These are phyloP conservation scores for Phataginus tricuspis DNA, from an alignment of 2,797 vertebrate genomes.

Conservation along the genomic window DNA sequence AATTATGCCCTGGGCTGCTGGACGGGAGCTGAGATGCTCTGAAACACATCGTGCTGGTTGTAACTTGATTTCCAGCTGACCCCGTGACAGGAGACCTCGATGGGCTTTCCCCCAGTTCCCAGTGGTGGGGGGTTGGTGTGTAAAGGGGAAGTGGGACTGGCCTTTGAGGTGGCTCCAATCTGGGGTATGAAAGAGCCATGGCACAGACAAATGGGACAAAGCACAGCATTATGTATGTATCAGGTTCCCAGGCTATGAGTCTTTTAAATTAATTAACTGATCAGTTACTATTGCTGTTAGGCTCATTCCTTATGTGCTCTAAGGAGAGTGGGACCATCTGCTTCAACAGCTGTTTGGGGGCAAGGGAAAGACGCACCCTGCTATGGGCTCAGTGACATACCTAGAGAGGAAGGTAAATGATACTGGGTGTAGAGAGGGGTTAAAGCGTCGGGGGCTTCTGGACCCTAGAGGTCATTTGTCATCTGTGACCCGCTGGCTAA, in stretches of 20 bases:
- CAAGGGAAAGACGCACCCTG: background rate
- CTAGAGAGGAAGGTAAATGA: background rate
- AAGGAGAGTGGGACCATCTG: background rate
- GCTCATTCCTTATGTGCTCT: background rate
- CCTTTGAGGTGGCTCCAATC: background rate
- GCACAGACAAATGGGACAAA: background rate
- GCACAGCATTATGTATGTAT: background rate
- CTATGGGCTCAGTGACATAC: background rate
- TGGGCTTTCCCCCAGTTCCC: background rate
- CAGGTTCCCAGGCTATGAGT: background rate
- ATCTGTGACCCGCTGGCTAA: background rate
- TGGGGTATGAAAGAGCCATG: constrained; percentile 5
- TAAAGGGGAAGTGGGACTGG: background rate
- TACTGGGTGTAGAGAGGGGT: background rate
- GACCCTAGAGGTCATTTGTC: background rate
- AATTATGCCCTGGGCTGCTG: constrained; percentile 18
- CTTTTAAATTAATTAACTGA: constrained; percentile 62
- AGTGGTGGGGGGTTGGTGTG: background rate
- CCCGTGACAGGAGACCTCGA: constrained; percentile 53
- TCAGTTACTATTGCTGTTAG: constrained; percentile 46
- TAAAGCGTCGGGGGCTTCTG: background rate
- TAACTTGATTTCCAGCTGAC: constrained; percentile 77
- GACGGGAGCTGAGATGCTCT: constrained; percentile 59
- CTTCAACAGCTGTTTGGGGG: background rate
- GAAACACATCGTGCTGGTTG: constrained; percentile 55